phyloP scores from a whole-genome alignment of 2,888 invertebrate species.

The Drosophila siamana region DNA sequence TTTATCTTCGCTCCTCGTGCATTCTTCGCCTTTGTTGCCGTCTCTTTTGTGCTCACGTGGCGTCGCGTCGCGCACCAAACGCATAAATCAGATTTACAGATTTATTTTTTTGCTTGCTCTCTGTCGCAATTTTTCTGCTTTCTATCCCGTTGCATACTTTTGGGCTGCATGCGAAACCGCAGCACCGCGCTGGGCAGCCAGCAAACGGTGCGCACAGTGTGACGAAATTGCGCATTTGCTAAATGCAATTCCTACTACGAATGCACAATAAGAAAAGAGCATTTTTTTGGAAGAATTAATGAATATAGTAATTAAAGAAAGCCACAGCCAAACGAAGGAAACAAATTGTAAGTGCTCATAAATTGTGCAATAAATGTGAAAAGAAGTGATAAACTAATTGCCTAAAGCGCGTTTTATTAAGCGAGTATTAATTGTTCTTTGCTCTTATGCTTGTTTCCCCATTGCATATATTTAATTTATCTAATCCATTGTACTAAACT shows the following conservation, averaged over 20 bases:
- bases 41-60: conserved; percentile 30
- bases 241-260: not conserved
- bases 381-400: too few relatives aligned
- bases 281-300: too few relatives aligned
- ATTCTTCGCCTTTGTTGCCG: conserved; percentile 9
- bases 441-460: too few relatives aligned
- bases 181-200: conserved; percentile 18
- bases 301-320: too few relatives aligned
- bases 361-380: too few relatives aligned
- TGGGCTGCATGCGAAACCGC: conserved; percentile 42
- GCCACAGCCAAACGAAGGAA: too few relatives aligned
- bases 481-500: too few relatives aligned
- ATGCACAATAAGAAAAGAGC: too few relatives aligned
- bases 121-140: conserved; percentile 3
- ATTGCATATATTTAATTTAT: too few relatives aligned
- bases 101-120: conserved; percentile 33
- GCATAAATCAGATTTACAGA: conserved; percentile 82
- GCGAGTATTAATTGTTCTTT: too few relatives aligned
- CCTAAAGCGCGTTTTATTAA: too few relatives aligned
- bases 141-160: conserved; percentile 54
- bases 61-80: conserved; percentile 61
- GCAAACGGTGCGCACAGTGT: conserved; percentile 6
- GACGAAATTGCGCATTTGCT: not conserved
- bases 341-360: too few relatives aligned
- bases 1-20: not conserved